A percentile compares a stretch with the other conserved stretches of the same genome.
phyloP scores from a whole-genome alignment of 2,888 invertebrate genomes.

The Tillus elongatus region DNA sequence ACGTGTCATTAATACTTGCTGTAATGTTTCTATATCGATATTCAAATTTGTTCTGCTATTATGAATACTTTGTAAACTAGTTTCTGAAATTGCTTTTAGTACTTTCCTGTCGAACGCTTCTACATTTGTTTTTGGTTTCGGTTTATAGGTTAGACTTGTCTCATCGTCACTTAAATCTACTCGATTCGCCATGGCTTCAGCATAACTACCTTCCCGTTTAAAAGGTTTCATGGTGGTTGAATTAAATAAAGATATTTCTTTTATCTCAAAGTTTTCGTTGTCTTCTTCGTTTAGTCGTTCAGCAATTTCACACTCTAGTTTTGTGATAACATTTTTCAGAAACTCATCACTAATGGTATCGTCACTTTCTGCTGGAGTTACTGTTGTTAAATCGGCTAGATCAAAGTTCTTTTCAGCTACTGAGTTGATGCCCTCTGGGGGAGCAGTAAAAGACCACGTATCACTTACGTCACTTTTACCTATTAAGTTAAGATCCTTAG shows the following conservation, averaged over 20 bases:
- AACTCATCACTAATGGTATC: conserved; percentile 3
- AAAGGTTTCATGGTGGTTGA: conserved; percentile 24
- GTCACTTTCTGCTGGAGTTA: not conserved
- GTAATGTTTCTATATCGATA: conserved; percentile 20
- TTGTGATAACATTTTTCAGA: not conserved
- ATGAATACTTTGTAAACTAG: conserved; percentile 32
- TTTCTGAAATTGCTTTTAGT: conserved; percentile 39
- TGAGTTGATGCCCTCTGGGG: conserved; percentile 24
- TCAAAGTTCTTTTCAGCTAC: conserved; percentile 42
- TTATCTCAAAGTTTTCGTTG: not conserved
- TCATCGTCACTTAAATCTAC: conserved; percentile 44
- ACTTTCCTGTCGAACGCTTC: conserved; percentile 37
- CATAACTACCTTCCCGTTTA: conserved; percentile 38
- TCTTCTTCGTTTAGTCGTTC: not conserved
- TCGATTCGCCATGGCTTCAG: conserved; percentile 38
- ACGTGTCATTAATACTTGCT: too few relatives aligned
- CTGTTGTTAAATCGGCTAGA: conserved; percentile 31
- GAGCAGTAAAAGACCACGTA: conserved; percentile 22
- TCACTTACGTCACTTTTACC: conserved; percentile 29
- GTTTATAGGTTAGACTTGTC: conserved; percentile 42
- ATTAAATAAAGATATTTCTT: not conserved
- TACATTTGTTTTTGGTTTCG: conserved; percentile 34
- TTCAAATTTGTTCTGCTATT: conserved; percentile 12
- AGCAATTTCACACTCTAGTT: conserved; percentile 10
- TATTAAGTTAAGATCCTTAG: conserved; percentile 57